These are phyloP conservation scores for Callorhinus ursinus DNA, from an alignment of 2,113 vertebrate genomes.

Conservation along the genomic window DNA sequence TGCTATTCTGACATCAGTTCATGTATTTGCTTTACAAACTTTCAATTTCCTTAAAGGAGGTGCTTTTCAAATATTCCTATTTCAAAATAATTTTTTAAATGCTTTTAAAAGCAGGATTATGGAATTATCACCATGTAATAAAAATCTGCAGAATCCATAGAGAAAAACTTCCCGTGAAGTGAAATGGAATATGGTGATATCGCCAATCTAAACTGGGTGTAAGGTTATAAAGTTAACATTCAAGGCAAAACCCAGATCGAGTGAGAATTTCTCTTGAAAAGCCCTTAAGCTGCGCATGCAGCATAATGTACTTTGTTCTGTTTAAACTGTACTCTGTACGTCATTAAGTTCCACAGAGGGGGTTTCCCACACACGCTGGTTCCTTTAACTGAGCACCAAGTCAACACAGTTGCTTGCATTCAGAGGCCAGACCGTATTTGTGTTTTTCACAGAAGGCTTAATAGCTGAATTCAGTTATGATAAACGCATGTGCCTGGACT, in stretches of 20 bases:
- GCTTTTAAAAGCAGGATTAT: slow-evolving; percentile 6
- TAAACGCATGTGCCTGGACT: background rate
- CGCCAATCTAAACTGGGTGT: background rate
- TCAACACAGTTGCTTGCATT: background rate
- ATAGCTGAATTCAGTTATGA: background rate
- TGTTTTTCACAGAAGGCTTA: background rate
- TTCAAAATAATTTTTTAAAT: slow-evolving; percentile 15
- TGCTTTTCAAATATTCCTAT: slow-evolving; percentile 27
- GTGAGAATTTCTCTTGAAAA: background rate
- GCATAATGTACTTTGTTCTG: background rate
- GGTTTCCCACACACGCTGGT: too few species aligned
- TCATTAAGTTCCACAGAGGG: background rate
- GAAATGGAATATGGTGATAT: background rate
- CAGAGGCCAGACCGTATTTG: background rate
- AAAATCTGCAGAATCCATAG: slow-evolving; percentile 11
- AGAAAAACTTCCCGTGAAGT: background rate
- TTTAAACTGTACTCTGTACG: background rate
- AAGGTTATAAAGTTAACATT: background rate
- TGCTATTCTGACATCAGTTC: background rate
- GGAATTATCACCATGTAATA: background rate
- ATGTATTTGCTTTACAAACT: background rate
- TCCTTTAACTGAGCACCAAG: background rate
- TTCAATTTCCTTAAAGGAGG: background rate
- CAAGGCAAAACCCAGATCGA: background rate
- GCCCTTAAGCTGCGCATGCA: background rate